A percentile compares a stretch with the other conserved stretches of the same genome.
phyloP scores from a whole-genome alignment of 2,113 vertebrate species.

The Axis porcinus region DNA sequence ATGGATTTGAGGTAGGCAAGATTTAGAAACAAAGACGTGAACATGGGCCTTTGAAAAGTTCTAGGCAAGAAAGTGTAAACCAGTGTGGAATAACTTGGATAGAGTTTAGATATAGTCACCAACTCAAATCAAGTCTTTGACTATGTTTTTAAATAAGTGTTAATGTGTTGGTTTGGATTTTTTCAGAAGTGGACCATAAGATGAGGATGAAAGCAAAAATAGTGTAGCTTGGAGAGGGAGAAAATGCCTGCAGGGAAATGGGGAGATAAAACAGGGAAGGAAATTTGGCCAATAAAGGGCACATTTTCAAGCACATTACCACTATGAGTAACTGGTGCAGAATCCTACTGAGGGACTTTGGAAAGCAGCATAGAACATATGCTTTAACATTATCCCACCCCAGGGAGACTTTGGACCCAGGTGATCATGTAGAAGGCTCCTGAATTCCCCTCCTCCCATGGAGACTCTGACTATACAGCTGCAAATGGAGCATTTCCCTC shows the following conservation, averaged over 20 bases:
- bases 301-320: constrained; percentile 31
- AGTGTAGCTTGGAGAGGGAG: not conserved
- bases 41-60: not conserved
- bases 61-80: not conserved
- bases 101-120: not conserved
- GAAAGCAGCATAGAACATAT: not conserved
- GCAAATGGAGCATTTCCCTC: not conserved
- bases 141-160: not conserved
- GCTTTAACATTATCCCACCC: not conserved
- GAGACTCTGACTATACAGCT: not conserved
- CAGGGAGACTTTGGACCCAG: not conserved
- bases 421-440: not conserved
- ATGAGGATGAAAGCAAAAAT: constrained; percentile 1
- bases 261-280: not conserved
- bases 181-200: constrained; percentile 17
- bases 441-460: not conserved
- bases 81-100: not conserved
- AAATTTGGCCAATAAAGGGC: not conserved
- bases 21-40: not conserved
- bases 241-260: constrained; percentile 27
- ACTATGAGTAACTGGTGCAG: constrained; percentile 6
- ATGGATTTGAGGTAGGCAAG: not conserved
- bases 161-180: not conserved
- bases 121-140: constrained; percentile 4
- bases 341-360: constrained; percentile 26